Percentiles rank a stretch among this genome's conserved stretches.
These are phyloP conservation scores for Phanerotoma sp. DNA, from an alignment of 2,888 invertebrate species.

Conservation along the genomic window DNA sequence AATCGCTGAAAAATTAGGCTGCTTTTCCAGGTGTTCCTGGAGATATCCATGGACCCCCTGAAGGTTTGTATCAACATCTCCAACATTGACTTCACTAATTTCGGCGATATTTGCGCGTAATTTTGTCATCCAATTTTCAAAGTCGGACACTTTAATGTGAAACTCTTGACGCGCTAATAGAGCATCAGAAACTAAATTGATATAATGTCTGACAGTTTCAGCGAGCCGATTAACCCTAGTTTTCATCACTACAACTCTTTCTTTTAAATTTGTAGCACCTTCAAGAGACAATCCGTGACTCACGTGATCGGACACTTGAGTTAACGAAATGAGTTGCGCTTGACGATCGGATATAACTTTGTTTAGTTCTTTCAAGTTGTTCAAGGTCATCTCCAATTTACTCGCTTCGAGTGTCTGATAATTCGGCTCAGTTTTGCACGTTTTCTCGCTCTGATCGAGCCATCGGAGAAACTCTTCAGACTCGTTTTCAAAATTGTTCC, in stretches of 20 bases:
- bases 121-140: constrained; percentile 78
- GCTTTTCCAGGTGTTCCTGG: constrained; percentile 84
- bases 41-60: constrained; percentile 78
- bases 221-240: constrained; percentile 72
- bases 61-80: constrained; percentile 76
- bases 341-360: constrained; percentile 86
- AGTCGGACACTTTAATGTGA: constrained; percentile 74
- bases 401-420: constrained; percentile 72
- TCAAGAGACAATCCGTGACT: constrained; percentile 77
- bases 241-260: constrained; percentile 74
- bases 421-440: constrained; percentile 63
- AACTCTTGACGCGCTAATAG: constrained; percentile 83
- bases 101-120: constrained; percentile 72
- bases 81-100: constrained; percentile 78
- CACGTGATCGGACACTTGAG: constrained; percentile 78
- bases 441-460: constrained; percentile 70
- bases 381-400: constrained; percentile 75
- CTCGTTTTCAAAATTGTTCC: constrained; percentile 80
- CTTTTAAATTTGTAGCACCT: constrained; percentile 71
- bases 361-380: constrained; percentile 76
- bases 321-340: constrained; percentile 76
- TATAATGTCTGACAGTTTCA: constrained; percentile 73
- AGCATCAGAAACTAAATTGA: constrained; percentile 79
- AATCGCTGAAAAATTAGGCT: constrained; percentile 74
- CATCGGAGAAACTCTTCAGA: constrained; percentile 76